phyloP scores from a whole-genome alignment of 2,113 vertebrate genomes.

The Perca schrenkii region DNA sequence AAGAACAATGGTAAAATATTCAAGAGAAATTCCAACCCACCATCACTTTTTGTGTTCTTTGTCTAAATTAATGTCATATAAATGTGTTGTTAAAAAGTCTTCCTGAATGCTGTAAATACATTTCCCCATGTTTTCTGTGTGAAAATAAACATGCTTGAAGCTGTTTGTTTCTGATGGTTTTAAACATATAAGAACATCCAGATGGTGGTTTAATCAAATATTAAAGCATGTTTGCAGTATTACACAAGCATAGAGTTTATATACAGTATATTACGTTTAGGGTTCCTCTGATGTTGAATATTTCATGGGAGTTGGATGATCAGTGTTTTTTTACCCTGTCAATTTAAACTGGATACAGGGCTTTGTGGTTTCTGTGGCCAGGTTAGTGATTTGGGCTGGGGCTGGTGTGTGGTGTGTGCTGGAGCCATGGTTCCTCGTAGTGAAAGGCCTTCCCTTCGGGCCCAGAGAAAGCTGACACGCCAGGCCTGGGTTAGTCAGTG shows the following conservation, averaged over 20 bases:
- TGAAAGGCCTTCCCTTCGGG: constrained; percentile 66
- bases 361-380: constrained; percentile 69
- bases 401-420: constrained; percentile 39
- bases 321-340: constrained; percentile 62
- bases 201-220: constrained; percentile 59
- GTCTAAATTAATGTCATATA: constrained; percentile 10
- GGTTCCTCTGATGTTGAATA: constrained; percentile 67
- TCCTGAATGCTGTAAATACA: constrained; percentile 14
- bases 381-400: constrained; percentile 52
- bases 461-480: constrained; percentile 73
- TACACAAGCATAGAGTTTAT: constrained; percentile 36
- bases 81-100: constrained; percentile 22
- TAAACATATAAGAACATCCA: constrained; percentile 31
- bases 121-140: constrained; percentile 14
- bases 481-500: constrained; percentile 61
- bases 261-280: constrained; percentile 52
- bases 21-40: constrained; percentile 15
- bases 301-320: constrained; percentile 66
- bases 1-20: constrained; percentile 30
- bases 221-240: constrained; percentile 52
- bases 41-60: neutral
- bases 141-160: constrained; percentile 45
- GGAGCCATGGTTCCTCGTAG: constrained; percentile 55
- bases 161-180: constrained; percentile 45
- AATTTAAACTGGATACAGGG: constrained; percentile 68